A percentile compares a stretch with the other conserved stretches of the same genome.
Conservation (phyloP, 30 jellyfish, hydroid and myxozoan genomes). For the Sanderia malayensis region DNA sequence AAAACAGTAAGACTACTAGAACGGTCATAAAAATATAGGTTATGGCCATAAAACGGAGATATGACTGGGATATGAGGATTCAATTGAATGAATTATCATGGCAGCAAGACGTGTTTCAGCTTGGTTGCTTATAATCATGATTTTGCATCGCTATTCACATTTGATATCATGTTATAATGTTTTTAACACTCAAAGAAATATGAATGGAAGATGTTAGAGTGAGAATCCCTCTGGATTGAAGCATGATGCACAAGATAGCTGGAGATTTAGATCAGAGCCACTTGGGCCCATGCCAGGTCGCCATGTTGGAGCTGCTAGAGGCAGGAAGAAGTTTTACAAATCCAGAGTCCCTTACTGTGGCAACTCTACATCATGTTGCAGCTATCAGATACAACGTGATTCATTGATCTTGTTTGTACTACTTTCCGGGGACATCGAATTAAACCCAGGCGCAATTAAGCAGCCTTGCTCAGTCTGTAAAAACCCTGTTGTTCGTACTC, state of each 20-base stretch:
- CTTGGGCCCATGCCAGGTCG: constrained; percentile 34
- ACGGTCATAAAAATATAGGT: too few relatives aligned
- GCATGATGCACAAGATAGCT: constrained; percentile 1
- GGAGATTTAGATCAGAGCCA: constrained; percentile 23
- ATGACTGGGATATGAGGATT: too few relatives aligned
- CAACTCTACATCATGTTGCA: constrained; percentile 20
- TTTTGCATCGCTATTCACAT: background rate
- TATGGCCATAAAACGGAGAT: too few relatives aligned
- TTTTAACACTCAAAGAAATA: background rate
- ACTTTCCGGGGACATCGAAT: constrained; percentile 17
- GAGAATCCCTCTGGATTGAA: background rate
- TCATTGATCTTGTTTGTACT: constrained; percentile 9
- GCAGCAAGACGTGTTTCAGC: constrained; percentile 3
- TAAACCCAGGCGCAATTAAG: constrained; percentile 11
- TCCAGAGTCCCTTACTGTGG: constrained; percentile 1
- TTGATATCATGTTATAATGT: background rate
- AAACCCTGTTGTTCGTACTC: constrained; percentile 10
- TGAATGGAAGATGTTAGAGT: background rate
- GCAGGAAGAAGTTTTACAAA: constrained; percentile 8
- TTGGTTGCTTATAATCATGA: background rate
- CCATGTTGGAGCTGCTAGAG: constrained; percentile 23
- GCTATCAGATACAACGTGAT: constrained; percentile 20
- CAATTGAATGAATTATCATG: too few relatives aligned
- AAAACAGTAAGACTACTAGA: too few relatives aligned
- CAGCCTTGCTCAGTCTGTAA: constrained; percentile 5